Conservation (phyloP, 2,113 vertebrate genomes). For the Damaliscus lunatus region DNA sequence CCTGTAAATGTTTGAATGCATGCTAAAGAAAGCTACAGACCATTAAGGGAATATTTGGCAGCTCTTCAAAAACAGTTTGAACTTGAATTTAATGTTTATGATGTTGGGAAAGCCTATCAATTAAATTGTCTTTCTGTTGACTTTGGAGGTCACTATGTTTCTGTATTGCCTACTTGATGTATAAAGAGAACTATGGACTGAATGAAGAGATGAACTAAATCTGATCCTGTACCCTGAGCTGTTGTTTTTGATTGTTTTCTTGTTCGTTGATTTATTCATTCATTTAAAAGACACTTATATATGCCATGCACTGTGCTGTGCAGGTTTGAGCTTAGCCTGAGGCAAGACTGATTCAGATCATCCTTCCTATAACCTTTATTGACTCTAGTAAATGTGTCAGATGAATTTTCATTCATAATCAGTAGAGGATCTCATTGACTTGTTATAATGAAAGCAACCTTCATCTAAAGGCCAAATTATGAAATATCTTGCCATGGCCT, state of each 20-base stretch:
- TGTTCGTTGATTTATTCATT: neutral
- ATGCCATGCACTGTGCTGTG: neutral
- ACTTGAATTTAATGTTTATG: constrained; percentile 52
- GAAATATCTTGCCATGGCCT: neutral
- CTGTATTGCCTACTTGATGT: neutral
- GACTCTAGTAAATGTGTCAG: neutral
- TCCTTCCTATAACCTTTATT: neutral
- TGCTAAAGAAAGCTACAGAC: constrained; percentile 43
- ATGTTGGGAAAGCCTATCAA: constrained; percentile 47
- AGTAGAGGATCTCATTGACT: neutral
- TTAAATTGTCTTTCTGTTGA: constrained; percentile 17
- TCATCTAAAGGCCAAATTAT: neutral
- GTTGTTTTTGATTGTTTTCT: neutral
- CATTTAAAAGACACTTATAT: neutral
- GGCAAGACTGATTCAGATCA: neutral
- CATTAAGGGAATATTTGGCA: constrained; percentile 46
- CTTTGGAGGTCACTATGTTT: neutral
- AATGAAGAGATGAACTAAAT: neutral
- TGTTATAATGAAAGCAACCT: neutral
- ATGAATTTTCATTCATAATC: neutral
- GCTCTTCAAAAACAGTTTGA: constrained; percentile 60
- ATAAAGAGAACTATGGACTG: neutral
- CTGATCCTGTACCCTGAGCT: neutral
- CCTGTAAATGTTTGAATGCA: constrained; percentile 55
- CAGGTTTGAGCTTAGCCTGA: neutral